Percentiles rank a stretch among this genome's conserved stretches.
phyloP scores from a whole-genome alignment of 2,888 invertebrate genomes.

The Melanotus villosus region DNA sequence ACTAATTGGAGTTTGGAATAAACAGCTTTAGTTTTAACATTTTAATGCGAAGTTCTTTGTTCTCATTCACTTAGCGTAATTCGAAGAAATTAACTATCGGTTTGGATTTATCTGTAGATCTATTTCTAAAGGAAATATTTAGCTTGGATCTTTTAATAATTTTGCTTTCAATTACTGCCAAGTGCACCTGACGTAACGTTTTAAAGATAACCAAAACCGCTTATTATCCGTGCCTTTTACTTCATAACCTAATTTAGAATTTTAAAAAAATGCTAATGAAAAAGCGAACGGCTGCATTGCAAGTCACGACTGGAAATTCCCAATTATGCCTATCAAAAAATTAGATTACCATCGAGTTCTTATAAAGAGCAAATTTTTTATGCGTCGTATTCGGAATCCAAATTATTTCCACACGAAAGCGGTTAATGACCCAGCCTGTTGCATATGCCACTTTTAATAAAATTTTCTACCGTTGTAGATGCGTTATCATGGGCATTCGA shows the following conservation, averaged over 20 bases:
- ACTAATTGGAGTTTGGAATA: slow-evolving; percentile 18
- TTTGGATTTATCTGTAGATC: neutral
- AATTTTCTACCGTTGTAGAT: slow-evolving; percentile 8
- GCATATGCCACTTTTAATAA: slow-evolving; percentile 15
- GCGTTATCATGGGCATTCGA: neutral
- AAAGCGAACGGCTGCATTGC: neutral
- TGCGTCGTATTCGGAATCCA: neutral
- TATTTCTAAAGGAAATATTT: too few relatives aligned
- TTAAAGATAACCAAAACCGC: neutral
- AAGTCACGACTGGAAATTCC: slow-evolving; percentile 10
- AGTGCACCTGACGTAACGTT: too few relatives aligned
- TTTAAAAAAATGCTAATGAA: neutral
- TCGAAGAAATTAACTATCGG: neutral
- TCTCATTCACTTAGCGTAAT: neutral
- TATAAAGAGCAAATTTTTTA: neutral
- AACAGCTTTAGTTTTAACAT: slow-evolving; percentile 15
- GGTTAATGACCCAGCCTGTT: slow-evolving; percentile 7
- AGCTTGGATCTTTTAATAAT: too few relatives aligned
- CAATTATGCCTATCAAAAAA: slow-evolving; percentile 13
- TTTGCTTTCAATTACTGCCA: too few relatives aligned
- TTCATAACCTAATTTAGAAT: neutral
- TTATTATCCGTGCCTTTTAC: neutral
- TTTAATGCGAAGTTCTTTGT: slow-evolving; percentile 4
- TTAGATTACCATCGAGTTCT: neutral
- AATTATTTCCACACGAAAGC: slow-evolving; percentile 12